phyloP scores from a whole-genome alignment of 23 tunicate genomes.

The Halocynthia roretzi region DNA sequence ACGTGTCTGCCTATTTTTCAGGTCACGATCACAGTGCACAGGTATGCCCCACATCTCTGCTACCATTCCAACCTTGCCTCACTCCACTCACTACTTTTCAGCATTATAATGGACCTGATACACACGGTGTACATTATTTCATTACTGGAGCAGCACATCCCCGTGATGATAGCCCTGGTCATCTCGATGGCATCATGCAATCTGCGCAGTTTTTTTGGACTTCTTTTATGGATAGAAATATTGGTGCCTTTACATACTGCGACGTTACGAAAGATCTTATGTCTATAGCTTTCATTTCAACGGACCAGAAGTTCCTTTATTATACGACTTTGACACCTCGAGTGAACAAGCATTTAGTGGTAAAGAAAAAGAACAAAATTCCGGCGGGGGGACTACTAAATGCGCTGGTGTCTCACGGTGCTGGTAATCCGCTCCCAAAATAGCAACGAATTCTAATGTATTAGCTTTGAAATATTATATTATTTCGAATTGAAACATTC shows the following conservation, averaged over 20 bases:
- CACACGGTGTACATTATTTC: constrained; percentile 85
- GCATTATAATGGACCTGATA: constrained; percentile 51
- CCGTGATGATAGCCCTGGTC: constrained; percentile 65
- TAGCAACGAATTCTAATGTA: too few species aligned
- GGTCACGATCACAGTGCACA: constrained; percentile 97
- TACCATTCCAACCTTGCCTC: not conserved
- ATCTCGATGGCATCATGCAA: constrained; percentile 59
- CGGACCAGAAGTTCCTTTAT: constrained; percentile 27
- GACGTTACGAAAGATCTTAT: constrained; percentile 78
- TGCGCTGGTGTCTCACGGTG: too few species aligned
- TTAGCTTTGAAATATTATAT: too few species aligned
- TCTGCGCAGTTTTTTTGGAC: constrained; percentile 87
- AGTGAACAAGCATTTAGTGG: not conserved
- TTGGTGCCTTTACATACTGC: constrained; percentile 88
- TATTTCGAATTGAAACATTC: too few species aligned
- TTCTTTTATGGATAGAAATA: constrained; percentile 41
- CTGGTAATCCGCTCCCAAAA: too few species aligned
- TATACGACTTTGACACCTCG: constrained; percentile 17
- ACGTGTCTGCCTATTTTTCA: constrained; percentile 65
- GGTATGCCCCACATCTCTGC: constrained; percentile 6
- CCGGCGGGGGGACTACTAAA: too few species aligned
- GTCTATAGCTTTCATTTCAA: constrained; percentile 62
- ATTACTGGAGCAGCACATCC: constrained; percentile 74
- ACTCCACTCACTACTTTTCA: constrained; percentile 13
- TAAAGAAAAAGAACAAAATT: not conserved